Percentiles rank a stretch among this genome's conserved stretches.
phyloP scores from a whole-genome alignment of 2,113 vertebrate genomes.

The Steatornis caripensis region DNA sequence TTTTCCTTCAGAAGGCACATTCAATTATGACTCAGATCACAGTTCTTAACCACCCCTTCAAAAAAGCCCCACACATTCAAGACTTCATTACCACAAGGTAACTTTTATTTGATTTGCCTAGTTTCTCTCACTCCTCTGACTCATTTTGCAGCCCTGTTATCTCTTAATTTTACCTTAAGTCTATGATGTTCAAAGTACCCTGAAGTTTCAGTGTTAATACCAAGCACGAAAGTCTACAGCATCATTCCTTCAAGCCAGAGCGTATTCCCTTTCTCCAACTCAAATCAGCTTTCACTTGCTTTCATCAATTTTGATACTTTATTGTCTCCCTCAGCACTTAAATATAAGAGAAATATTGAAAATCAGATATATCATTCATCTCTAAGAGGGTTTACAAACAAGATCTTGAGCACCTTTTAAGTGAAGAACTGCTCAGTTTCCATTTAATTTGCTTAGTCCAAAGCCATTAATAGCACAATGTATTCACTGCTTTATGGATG shows the following conservation, averaged over 20 bases:
- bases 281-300: neutral
- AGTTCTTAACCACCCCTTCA: neutral
- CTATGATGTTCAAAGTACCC: neutral
- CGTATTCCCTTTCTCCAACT: neutral
- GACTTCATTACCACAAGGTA: neutral
- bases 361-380: neutral
- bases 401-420: neutral
- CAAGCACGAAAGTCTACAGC: neutral
- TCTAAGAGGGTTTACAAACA: neutral
- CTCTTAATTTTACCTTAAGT: neutral
- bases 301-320: neutral
- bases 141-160: neutral
- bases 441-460: neutral
- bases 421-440: neutral
- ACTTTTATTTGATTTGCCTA: neutral
- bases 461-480: neutral
- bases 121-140: neutral
- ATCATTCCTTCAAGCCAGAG: neutral
- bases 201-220: neutral
- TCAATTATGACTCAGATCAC: neutral
- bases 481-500: neutral
- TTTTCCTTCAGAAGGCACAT: neutral
- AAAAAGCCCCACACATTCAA: neutral
- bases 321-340: neutral
- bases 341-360: neutral